These are phyloP conservation scores for Pachyrhynchus sulphureomaculatus DNA, from an alignment of 1,140 invertebrate species.

Conservation along the genomic window DNA sequence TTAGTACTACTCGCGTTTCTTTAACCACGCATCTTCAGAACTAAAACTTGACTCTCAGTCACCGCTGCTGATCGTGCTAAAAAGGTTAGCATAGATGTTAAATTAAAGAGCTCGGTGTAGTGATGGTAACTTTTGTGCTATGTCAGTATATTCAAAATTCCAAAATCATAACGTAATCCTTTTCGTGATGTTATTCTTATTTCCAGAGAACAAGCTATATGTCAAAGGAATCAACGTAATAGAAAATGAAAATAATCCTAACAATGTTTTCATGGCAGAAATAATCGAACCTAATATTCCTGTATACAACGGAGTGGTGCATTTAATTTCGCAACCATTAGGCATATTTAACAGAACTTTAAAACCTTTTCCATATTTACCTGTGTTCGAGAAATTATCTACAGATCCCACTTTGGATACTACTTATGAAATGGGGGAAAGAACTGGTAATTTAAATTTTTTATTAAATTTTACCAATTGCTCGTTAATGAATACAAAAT, in stretches of 20 bases:
- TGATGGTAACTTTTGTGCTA: too few relatives aligned
- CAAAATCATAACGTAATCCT: too few relatives aligned
- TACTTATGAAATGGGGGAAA: conserved; percentile 28
- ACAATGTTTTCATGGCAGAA: conserved; percentile 77
- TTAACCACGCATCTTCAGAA: too few relatives aligned
- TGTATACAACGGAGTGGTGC: conserved; percentile 85
- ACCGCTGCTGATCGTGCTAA: too few relatives aligned
- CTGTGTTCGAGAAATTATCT: conserved; percentile 34
- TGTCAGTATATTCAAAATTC: too few relatives aligned
- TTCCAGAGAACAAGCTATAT: neutral
- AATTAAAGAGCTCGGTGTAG: too few relatives aligned
- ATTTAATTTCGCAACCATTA: conserved; percentile 69
- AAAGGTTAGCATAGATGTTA: too few relatives aligned
- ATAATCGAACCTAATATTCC: conserved; percentile 86
- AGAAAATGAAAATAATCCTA: conserved; percentile 64
- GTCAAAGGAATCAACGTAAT: conserved; percentile 80
- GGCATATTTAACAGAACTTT: conserved; percentile 21
- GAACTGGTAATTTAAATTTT: conserved; percentile 75
- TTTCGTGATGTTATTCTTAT: too few relatives aligned
- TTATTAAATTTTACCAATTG: too few relatives aligned
- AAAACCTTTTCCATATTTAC: conserved; percentile 37
- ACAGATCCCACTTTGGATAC: conserved; percentile 30
- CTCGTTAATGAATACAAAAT: too few relatives aligned
- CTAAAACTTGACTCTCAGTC: too few relatives aligned
- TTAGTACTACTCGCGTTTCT: too few relatives aligned